These are phyloP conservation scores for Dendrolimus punctatus DNA, from an alignment of 1,140 invertebrate species.

Conservation along the genomic window DNA sequence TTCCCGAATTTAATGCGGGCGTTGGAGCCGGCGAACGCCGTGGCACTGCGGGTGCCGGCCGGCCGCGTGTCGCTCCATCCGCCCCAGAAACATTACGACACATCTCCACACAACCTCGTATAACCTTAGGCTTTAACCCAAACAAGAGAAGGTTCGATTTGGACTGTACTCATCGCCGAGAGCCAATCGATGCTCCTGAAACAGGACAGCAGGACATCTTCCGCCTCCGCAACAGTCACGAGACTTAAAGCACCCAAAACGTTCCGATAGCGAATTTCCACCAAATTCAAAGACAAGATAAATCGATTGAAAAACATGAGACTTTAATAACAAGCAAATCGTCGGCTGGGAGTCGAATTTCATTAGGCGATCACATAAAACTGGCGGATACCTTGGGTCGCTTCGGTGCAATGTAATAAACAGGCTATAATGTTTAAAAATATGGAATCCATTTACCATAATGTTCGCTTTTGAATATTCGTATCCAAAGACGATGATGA, in stretches of 20 bases:
- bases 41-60: conserved; percentile 55
- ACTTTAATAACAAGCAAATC: conserved; percentile 43
- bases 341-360: conserved; percentile 31
- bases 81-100: conserved; percentile 31
- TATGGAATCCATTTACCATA: conserved; percentile 15
- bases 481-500: not conserved
- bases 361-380: conserved; percentile 30
- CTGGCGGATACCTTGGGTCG: conserved; percentile 17
- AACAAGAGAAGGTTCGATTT: conserved; percentile 20
- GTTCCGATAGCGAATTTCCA: conserved; percentile 31
- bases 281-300: conserved; percentile 25
- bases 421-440: conserved; percentile 21
- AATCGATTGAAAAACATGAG: conserved; percentile 34
- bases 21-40: conserved; percentile 47
- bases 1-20: conserved; percentile 31
- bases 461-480: conserved; percentile 17
- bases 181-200: conserved; percentile 63
- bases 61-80: conserved; percentile 44
- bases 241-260: conserved; percentile 22
- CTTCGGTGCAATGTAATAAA: conserved; percentile 22
- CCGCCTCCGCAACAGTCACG: conserved; percentile 54
- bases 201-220: conserved; percentile 59
- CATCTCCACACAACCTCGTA: conserved; percentile 21
- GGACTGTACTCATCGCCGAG: conserved; percentile 11
- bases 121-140: conserved; percentile 25